phyloP scores from a whole-genome alignment of 2,888 invertebrate species.

The Celastrina argiolus region DNA sequence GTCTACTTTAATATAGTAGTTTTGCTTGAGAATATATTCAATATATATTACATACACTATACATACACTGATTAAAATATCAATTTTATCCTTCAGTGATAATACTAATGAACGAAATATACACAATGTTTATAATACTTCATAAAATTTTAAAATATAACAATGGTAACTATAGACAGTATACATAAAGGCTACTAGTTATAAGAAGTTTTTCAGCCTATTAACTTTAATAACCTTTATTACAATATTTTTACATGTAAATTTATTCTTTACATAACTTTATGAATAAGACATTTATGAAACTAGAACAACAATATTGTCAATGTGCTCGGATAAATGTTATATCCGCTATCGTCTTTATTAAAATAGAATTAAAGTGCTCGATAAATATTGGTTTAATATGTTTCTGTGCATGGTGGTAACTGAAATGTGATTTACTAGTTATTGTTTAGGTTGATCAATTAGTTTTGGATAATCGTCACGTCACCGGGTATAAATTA shows the following conservation, averaged over 20 bases:
- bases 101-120: not conserved
- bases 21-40: not conserved
- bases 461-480: not conserved
- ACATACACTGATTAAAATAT: not conserved
- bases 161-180: not conserved
- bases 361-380: not conserved
- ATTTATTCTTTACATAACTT: not conserved
- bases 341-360: not conserved
- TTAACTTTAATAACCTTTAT: no score
- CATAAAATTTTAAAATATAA: not conserved
- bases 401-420: not conserved
- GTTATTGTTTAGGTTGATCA: not conserved
- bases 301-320: not conserved
- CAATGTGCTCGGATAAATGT: not conserved
- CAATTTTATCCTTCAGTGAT: not conserved
- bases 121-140: not conserved
- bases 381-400: not conserved
- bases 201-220: no score
- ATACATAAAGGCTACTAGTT: no score
- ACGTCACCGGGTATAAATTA: slow-evolving; percentile 7
- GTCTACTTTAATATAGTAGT: no score
- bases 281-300: not conserved
- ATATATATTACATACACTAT: not conserved
- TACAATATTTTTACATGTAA: no score
- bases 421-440: not conserved